Conservation (phyloP, 2,797 vertebrate genomes). For the Neomorphus geoffroyi region DNA sequence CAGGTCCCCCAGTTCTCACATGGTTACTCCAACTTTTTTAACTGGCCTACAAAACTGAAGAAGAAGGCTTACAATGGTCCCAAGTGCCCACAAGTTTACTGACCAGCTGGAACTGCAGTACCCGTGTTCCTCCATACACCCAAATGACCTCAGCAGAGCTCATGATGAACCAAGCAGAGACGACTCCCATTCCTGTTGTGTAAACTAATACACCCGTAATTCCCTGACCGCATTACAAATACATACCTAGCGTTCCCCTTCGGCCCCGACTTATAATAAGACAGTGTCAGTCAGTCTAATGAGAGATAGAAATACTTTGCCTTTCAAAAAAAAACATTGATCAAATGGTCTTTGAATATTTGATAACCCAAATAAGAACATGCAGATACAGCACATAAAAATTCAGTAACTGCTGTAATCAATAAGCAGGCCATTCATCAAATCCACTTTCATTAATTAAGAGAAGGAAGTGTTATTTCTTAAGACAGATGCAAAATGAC, state of each 20-base stretch:
- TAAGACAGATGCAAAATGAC: conserved; percentile 34
- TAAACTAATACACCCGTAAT: not conserved
- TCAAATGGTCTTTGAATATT: conserved; percentile 69
- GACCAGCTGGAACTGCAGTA: not conserved
- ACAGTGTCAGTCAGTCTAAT: conserved; percentile 41
- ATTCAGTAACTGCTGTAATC: conserved; percentile 65
- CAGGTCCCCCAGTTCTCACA: not conserved
- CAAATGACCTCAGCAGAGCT: not conserved
- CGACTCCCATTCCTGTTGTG: not conserved
- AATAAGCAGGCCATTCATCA: conserved; percentile 65
- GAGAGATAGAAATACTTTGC: conserved; percentile 33
- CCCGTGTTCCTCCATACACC: not conserved
- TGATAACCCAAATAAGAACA: conserved; percentile 60
- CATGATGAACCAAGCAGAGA: not conserved
- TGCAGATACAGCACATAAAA: conserved; percentile 68
- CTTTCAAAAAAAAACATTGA: conserved; percentile 36
- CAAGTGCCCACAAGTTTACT: not conserved
- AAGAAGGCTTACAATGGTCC: not conserved
- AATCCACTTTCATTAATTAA: conserved; percentile 58
- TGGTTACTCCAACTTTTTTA: not conserved
- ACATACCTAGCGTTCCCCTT: not conserved
- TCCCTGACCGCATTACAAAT: conserved; percentile 9
- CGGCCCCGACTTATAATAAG: not conserved
- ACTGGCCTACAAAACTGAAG: not conserved
- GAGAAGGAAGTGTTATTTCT: conserved; percentile 41